Evolutionary conservation across 23 tunicate species (phyloP).

Genomic region (Halocynthia roretzi): DNA sequence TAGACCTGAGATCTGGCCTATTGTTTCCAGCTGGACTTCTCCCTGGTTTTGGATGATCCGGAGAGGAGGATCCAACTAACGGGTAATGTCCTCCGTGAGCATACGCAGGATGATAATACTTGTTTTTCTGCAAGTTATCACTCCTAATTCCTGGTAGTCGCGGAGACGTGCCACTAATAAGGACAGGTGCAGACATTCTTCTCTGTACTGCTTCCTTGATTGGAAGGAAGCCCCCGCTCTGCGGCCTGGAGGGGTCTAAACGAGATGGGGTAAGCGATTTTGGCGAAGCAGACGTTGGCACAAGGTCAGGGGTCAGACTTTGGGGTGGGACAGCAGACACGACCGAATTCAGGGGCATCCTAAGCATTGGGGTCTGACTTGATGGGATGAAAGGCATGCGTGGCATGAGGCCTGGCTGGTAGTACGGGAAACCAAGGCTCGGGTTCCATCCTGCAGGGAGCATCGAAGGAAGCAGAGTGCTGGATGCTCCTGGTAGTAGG

Average conservation of each 20-base stretch:
- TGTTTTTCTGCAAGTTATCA: no score
- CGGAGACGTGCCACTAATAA: background rate
- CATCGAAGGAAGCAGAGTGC: background rate
- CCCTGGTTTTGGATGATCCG: no score
- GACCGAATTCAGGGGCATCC: constrained; percentile 15
- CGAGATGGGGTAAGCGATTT: background rate
- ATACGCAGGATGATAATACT: no score
- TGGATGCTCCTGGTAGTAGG: background rate
- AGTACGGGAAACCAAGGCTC: constrained; percentile 13
- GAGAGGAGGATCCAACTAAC: no score
- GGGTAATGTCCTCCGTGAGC: no score
- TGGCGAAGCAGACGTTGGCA: background rate
- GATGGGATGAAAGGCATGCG: constrained; percentile 5
- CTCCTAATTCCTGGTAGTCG: no score
- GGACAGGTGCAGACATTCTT: constrained; percentile 12
- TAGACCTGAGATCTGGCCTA: constrained; percentile 20
- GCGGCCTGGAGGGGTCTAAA: constrained; percentile 1
- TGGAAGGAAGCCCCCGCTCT: constrained; percentile 7
- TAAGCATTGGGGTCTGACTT: background rate
- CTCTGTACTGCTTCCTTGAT: constrained; percentile 10
- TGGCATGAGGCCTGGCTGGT: constrained; percentile 3
- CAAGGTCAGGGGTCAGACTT: no score
- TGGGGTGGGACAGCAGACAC: background rate
- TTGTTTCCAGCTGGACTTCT: no score
- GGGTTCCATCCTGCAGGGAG: constrained; percentile 9